Conservation (phyloP, 2,113 vertebrate species). For the Pogona vitticeps region DNA sequence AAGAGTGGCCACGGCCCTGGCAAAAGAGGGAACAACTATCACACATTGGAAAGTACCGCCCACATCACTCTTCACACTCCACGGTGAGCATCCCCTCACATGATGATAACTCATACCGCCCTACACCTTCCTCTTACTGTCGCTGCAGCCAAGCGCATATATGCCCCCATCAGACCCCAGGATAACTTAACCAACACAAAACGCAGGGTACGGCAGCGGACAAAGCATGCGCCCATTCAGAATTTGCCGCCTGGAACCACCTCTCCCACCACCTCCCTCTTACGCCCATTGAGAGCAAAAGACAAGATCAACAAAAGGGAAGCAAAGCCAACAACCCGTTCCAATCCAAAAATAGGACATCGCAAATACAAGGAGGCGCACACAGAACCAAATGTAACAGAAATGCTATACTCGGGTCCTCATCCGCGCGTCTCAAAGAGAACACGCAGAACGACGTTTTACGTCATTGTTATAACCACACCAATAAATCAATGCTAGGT, state of each 20-base stretch:
- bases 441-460: neutral
- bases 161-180: too few species aligned
- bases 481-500: too few species aligned
- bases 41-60: neutral
- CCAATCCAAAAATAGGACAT: neutral
- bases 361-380: neutral
- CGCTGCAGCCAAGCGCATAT: neutral
- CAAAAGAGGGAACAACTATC: neutral
- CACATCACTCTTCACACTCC: neutral
- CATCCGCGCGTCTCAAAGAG: neutral
- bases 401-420: neutral
- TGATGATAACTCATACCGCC: neutral
- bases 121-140: neutral
- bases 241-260: too few species aligned
- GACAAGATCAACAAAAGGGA: too few species aligned
- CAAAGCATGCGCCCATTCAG: neutral
- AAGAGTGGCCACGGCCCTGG: neutral
- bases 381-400: neutral
- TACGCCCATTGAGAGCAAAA: neutral
- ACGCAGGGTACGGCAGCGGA: neutral
- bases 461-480: too few species aligned
- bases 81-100: neutral
- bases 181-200: neutral
- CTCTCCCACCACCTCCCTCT: neutral
- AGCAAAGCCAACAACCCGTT: too few species aligned